Base-by-base conservation (phyloP, 2,888 invertebrate species). In the Horisme vitalbata region DNA sequence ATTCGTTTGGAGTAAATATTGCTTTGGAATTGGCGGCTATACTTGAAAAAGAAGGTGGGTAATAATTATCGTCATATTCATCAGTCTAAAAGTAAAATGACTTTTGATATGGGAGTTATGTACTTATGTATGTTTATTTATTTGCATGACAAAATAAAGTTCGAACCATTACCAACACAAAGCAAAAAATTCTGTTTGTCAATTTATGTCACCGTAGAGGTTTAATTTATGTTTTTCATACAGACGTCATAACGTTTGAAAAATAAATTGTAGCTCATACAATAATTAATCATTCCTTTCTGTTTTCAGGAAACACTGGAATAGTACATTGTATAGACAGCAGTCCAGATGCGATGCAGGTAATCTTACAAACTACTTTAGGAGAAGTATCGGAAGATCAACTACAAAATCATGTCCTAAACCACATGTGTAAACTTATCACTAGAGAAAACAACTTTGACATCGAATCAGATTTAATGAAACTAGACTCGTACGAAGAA, bases 41-140 rank as follows among this genome's bases (percentile, higher is more conserved):
- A 21, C 60, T 81, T 46, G 79, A 82, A 47, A 65, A 62, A 56
- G 75, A 82, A 72, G 81, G 79, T 79, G 75, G 83, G 20, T 31
- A 39, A 18, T 10, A n/a, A n/a, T n/a, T n/a, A n/a, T n/a, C n/a
- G n/a, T n/a, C n/a, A n/a, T n/a, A n/a, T n/a, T n/a, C n/a, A n/a
- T n/a, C n/a, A n/a, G n/a, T n/a, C n/a, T n/a, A n/a, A n/a, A n/a
- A n/a, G n/a, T n/a, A n/a, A n/a, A n/a, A n/a, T n/a, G n/a, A n/a
- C n/a, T n/a, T n/a, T n/a, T n/a, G n/a, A n/a, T n/a, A n/a, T n/a
- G n/a, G n/a, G n/a, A n/a, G n/a, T n/a, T n/a, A n/a, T n/a, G n/a
- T n/a, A n/a, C n/a, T n/a, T n/a, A n/a, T n/a, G n/a, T n/a, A n/a
- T n/a, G n/a, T n/a, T n/a, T n/a, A n/a, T n/a, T n/a, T n/a, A n/a